Evolutionary conservation across 2,888 invertebrate genomes (phyloP).

Genomic region (Dicroscelio sp.): DNA sequence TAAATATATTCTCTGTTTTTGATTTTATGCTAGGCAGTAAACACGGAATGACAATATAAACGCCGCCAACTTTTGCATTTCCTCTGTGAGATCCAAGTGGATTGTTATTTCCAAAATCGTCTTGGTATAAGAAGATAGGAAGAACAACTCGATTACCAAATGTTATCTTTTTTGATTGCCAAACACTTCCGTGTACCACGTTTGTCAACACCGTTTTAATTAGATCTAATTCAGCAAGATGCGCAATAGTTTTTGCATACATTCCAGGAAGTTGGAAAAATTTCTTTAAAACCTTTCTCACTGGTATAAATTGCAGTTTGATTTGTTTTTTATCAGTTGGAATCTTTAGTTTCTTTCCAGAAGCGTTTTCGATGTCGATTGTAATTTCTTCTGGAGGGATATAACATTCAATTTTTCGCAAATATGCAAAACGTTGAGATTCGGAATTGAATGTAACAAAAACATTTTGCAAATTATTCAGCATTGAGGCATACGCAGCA

Average conservation of each 20-base stretch:
- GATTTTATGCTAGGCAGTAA: constrained; percentile 47
- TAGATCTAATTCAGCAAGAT: constrained; percentile 48
- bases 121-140: constrained; percentile 47
- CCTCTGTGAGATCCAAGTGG: constrained; percentile 59
- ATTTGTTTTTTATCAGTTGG: neutral
- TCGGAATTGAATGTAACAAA: constrained; percentile 60
- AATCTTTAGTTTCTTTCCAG: neutral
- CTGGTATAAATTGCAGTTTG: constrained; percentile 24
- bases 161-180: constrained; percentile 54
- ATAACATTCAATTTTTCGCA: constrained; percentile 10
- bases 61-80: constrained; percentile 46
- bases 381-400: constrained; percentile 11
- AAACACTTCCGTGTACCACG: constrained; percentile 65
- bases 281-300: constrained; percentile 58
- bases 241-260: constrained; percentile 48
- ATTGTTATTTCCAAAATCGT: constrained; percentile 24
- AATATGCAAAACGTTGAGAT: constrained; percentile 42
- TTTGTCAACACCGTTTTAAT: constrained; percentile 53
- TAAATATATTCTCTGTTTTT: constrained; percentile 43
- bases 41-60: constrained; percentile 9
- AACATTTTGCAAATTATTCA: constrained; percentile 41
- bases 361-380: neutral
- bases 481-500: constrained; percentile 28
- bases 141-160: constrained; percentile 56
- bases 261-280: constrained; percentile 72